Evolutionary conservation across 2,888 invertebrate genomes (phyloP).

Genomic region (Masnerella sp.): DNA sequence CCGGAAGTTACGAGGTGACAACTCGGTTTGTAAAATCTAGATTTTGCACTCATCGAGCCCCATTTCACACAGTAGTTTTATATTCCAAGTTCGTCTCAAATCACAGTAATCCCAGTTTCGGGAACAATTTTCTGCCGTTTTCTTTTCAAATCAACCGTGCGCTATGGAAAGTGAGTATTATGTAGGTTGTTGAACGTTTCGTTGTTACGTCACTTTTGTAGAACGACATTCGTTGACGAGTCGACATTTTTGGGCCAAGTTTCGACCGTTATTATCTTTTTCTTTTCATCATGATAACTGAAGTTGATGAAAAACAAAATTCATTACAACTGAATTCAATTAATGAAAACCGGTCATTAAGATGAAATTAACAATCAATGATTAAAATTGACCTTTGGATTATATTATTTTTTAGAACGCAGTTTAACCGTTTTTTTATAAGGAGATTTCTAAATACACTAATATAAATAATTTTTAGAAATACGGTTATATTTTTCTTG

Average conservation of each 20-base stretch:
- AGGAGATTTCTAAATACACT: too few relatives aligned
- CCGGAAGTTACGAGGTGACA: neutral
- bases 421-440: too few relatives aligned
- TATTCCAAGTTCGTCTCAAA: slow-evolving; percentile 9
- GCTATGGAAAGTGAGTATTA: slow-evolving; percentile 35
- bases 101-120: slow-evolving; percentile 15
- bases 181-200: slow-evolving; percentile 44
- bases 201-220: slow-evolving; percentile 27
- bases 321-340: too few relatives aligned
- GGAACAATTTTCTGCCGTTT: slow-evolving; percentile 27
- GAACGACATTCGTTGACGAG: slow-evolving; percentile 19
- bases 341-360: too few relatives aligned
- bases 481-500: too few relatives aligned
- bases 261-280: slow-evolving; percentile 3
- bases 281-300: too few relatives aligned
- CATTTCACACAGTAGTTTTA: slow-evolving; percentile 16
- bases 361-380: too few relatives aligned
- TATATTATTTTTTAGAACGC: too few relatives aligned
- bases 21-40: slow-evolving; percentile 4
- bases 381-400: too few relatives aligned
- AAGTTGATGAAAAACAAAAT: too few relatives aligned
- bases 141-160: slow-evolving; percentile 32
- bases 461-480: too few relatives aligned
- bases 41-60: slow-evolving; percentile 6
- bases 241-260: slow-evolving; percentile 30